phyloP scores from a whole-genome alignment of 2,797 vertebrate genomes.

The Anabas testudineus region DNA sequence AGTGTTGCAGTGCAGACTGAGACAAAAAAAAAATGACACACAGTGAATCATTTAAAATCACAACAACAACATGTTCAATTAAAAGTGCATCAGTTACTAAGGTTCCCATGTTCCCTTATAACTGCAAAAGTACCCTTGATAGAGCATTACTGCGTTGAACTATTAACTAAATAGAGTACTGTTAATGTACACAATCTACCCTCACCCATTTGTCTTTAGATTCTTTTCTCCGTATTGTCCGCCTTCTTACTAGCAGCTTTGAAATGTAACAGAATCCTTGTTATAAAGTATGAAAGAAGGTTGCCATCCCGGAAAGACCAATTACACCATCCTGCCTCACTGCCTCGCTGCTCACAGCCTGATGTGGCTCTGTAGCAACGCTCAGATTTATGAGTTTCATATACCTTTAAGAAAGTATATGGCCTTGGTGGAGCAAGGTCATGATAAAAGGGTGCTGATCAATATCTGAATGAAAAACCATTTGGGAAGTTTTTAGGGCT shows the following conservation, averaged over 20 bases:
- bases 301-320: constrained; percentile 72
- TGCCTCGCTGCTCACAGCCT: constrained; percentile 62
- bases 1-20: constrained; percentile 55
- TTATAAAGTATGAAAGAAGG: constrained; percentile 67
- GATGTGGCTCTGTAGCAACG: constrained; percentile 72
- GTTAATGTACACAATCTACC: not conserved
- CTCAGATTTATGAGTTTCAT: constrained; percentile 91
- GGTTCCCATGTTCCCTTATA: not conserved
- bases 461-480: constrained; percentile 94
- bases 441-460: constrained; percentile 90
- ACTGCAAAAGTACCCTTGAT: too few relatives aligned
- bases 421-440: constrained; percentile 91
- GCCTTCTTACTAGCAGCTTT: constrained; percentile 19
- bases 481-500: constrained; percentile 94
- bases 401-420: constrained; percentile 90
- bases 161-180: too few relatives aligned
- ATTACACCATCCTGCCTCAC: constrained; percentile 65
- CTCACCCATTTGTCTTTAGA: constrained; percentile 12
- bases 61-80: constrained; percentile 6
- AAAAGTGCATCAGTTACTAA: too few relatives aligned
- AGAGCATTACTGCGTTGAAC: not conserved
- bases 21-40: constrained; percentile 27
- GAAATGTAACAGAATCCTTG: constrained; percentile 67
- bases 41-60: constrained; percentile 42
- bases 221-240: not conserved